Base-by-base conservation (phyloP, 2,888 invertebrate species). In the Drosophila sordidula region DNA sequence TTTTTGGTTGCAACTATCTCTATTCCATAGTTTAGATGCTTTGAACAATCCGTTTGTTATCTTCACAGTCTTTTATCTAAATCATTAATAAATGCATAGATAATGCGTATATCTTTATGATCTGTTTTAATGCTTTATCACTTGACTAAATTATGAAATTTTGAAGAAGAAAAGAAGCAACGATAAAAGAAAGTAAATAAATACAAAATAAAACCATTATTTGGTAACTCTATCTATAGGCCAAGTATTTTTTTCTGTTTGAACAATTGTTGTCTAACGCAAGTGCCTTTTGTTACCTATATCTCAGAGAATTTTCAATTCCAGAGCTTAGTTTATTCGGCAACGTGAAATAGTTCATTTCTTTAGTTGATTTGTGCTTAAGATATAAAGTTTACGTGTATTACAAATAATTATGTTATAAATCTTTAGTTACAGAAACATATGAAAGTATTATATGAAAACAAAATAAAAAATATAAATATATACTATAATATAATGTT, bases 221-320 rank as follows among this genome's bases (percentile, higher is more conserved):
- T 47, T 39, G 49, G n/a, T 39, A 47, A n/a, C 26, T 9, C 1
- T 25, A 9, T n/a, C 9, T 22, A 14, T 3, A 18, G 9, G 8
- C 6, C 6, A 55, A 38, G n/a, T 8, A 44, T n/a, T 38, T 38
- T 18, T 5, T 29, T 9, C 1, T 65, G 25, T 66, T 70, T 69
- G 47, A 36, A 59, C 68, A 68, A 26, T 34, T 68, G 68, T 6
- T 26, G 8, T 22, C 26, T 26, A 14, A 3, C 14, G 0, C 11
- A 11, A 22, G 1, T 14, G 12, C 0, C 34, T 46, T 12, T 29
- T 38, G 12, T 32, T 12, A 12, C 9, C 18, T 29, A 46, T 41
- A 66, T 9, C 34, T 55, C 11, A 39, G 9, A 34, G 14, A 29
- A 14, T 25, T 34, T 3, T 36, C 4, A 12, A 25, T 22, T 16